Conservation (phyloP, 2,797 vertebrate species). For the Babyrousa celebensis region DNA sequence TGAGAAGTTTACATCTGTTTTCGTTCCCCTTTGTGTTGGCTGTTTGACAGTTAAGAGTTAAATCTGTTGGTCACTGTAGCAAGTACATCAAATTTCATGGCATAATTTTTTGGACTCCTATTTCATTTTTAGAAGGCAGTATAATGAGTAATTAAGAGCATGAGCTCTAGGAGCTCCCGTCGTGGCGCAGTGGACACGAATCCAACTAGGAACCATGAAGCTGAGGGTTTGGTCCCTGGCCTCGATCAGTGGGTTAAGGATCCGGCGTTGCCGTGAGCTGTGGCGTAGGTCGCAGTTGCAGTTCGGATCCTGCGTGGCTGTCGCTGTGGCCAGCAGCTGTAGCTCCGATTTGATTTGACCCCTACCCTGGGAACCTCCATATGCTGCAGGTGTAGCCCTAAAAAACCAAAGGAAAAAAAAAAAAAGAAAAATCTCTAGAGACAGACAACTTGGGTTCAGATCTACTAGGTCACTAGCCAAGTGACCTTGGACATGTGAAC, state of each 20-base stretch:
- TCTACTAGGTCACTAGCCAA: not conserved
- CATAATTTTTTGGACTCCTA: not conserved
- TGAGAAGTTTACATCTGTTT: constrained; percentile 5
- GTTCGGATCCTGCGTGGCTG: no score
- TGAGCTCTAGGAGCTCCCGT: not conserved
- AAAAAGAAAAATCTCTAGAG: not conserved
- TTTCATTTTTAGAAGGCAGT: constrained; percentile 45
- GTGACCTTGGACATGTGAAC: not conserved
- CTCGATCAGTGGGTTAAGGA: no score
- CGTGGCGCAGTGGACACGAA: no score
- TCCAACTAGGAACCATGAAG: no score
- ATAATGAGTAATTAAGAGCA: not conserved
- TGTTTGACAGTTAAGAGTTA: constrained; percentile 34
- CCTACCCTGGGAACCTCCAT: no score
- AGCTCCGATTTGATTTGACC: no score
- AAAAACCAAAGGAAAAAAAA: no score
- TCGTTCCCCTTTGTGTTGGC: not conserved
- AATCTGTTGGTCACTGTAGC: not conserved
- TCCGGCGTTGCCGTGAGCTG: no score
- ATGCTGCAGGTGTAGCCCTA: no score
- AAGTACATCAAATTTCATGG: not conserved
- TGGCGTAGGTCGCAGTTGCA: no score
- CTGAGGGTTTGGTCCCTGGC: no score
- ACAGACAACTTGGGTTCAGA: not conserved
- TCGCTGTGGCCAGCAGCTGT: no score